Evolutionary conservation across 2,113 vertebrate genomes (phyloP), one percentile per base, ranked within the genome.

Genomic region (Synodontis membranacea): DNA sequence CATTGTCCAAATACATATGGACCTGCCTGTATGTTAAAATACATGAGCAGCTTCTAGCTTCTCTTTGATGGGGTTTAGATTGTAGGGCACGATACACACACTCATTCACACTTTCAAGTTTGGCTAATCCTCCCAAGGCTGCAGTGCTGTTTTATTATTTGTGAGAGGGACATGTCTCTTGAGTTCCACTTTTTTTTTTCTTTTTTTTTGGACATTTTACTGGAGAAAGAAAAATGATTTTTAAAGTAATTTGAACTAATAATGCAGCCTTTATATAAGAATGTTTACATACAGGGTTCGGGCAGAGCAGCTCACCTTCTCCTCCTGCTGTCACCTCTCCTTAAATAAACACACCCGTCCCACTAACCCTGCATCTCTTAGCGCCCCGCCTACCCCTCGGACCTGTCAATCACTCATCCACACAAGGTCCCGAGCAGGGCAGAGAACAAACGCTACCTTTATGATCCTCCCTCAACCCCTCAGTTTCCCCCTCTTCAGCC

Each of bases 401-500:
- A 89, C 92, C 90, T 91, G 93, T 92, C 94, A 91, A 93, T 91
- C 91, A 92, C 91, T 25, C 86, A 15, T 68, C 15, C 86, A 39
- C 89, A 91, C 91, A 90, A 89, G 90, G 93, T 91, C 82, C 87
- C 80, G 89, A 90, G 84, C 89, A 86, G 84, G 81, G 84, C 82
- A 91, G 90, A 91, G 92, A 92, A 93, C 91, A 95, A 95, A 90
- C 91, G 88, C 88, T 87, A 93, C 92, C 94, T 94, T 94, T 94
- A 93, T 94, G 92, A 90, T 87, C 88, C 28, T 70, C 68, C 48
- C 76, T 25, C 44, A 50, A 83, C 79, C 72, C 72, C 60, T 70
- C 34, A 4, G 14, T 44, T 48, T 66, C 82, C 82, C 68, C 62
- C 21, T 75, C 21, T 58, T 60, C 83, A 79, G 50, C 83, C 72